Evolutionary conservation across 2,113 vertebrate species (phyloP), one percentile per base, ranked within the genome.

Genomic region (Alouatta palliata): DNA sequence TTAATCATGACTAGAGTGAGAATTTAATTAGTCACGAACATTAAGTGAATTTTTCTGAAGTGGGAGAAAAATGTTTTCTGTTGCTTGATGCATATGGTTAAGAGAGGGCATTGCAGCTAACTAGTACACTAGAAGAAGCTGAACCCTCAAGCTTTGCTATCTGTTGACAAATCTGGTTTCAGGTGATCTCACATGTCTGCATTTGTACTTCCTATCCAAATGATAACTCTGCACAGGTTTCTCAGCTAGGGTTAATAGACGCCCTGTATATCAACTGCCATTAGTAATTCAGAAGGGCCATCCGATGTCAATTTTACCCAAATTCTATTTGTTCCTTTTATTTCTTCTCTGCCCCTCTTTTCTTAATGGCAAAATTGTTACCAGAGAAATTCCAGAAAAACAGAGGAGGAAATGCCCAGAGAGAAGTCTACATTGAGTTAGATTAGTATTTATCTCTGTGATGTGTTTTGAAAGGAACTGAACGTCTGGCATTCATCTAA

Each of bases 1-100:
- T 98, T 98, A 99, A 98, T 99, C 98, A 98, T 98, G 98, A 98
- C 98, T 98, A 98, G 97, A 98, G 98, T 98, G 95, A 98, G 98
- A 98, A 99, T 98, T 98, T 98, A 98, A 98, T 99, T 98, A 99
- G 98, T 98, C 97, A 98, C 0, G 4, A 98, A 96, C 93, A 97
- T 98, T 98, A 98, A 0, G 35, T 97, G 95, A 80, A 80, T 90
- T 97, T 97, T 98, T 94, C 95, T 90, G 47, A 75, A 94, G 87
- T 0, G 4, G 17, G 45, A 21, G 21, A 23, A 17, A 14, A 47
- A 94, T 92, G 71, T 96, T 97, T 70, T 96, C 75, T 96, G 87
- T 93, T 98, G 58, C 71, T 97, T 83, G 95, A 85, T 80, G 21
- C 1, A 1, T 81, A 27, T 97, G 96, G 96, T 82, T 91, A 95